Evolutionary conservation across 2,888 invertebrate genomes (phyloP), one percentile per base, ranked within the genome.

Genomic region (Xanthostigma xanthostigma): DNA sequence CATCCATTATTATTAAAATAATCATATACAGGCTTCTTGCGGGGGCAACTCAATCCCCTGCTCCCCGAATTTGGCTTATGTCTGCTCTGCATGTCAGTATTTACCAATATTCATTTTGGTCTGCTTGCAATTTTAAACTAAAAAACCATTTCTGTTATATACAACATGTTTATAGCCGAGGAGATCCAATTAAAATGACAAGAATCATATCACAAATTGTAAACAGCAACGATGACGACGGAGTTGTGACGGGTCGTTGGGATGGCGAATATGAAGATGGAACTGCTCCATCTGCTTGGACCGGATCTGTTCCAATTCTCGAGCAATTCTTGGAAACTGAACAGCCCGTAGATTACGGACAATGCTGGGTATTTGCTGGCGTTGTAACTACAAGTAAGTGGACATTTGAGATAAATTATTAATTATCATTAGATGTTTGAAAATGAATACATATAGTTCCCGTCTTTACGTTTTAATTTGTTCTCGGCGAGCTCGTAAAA

Each of bases 341-440:
- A 52, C 66, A 72, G 41, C 75, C 82, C 8, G 88, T 90, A 9
- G 74, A 74, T 13, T 91, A 84, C 58, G 90, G 89, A 4, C 90
- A 91, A 61, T 90, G 90, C 63, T 91, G 88, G 87, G 88, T 89
- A 2, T 90, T 88, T 60, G 82, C 88, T 35, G 89, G 86, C 0
- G 79, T 89, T 11, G 78, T 81, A 2, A 83, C 84, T n/a, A 80
- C 89, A 54, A 72, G 85, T 85, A 62, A 63, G 64, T 52, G 12
- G 13, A 41, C 40, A 42, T 9, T 38, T 9, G 43, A 12, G 33
- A 35, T 14, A 10, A 27, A 17, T 27, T 27, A 36, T 27, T 46
- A 13, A 41, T 41, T 41, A 5, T 41, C 6, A 41, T 12, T 41
- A n/a, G 4, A 13, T 41, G 5, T 11, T 36, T 9, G 12, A 17